phyloP scores from a whole-genome alignment of 2,113 vertebrate species.

The Pseudopodoces humilis region DNA sequence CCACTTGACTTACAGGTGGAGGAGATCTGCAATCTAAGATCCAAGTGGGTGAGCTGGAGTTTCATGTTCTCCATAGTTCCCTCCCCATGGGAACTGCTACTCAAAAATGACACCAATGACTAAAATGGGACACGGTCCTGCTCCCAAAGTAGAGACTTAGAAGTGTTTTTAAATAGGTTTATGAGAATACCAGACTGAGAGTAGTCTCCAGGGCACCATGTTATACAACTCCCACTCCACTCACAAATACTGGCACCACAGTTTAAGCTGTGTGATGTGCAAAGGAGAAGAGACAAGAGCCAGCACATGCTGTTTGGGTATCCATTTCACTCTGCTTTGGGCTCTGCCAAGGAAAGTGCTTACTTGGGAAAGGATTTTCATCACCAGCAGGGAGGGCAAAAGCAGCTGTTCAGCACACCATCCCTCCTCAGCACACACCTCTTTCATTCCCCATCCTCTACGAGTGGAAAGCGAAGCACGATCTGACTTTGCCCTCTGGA shows the following conservation, averaged over 20 bases:
- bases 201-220: neutral
- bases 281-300: neutral
- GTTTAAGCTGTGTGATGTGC: neutral
- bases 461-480: neutral
- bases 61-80: neutral
- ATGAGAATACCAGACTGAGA: neutral
- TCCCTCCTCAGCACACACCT: neutral
- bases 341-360: neutral
- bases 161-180: neutral
- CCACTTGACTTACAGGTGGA: neutral
- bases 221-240: neutral
- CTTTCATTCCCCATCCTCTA: neutral
- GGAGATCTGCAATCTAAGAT: neutral
- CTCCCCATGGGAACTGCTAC: neutral
- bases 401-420: neutral
- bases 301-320: neutral
- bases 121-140: neutral
- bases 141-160: neutral
- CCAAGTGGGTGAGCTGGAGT: neutral
- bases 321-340: neutral
- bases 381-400: neutral
- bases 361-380: neutral
- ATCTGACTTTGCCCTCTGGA: slow-evolving; percentile 71
- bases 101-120: neutral
- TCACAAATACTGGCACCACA: neutral